Evolutionary conservation across 2,113 vertebrate genomes (phyloP).

Genomic region (Megaleporinus macrocephalus): DNA sequence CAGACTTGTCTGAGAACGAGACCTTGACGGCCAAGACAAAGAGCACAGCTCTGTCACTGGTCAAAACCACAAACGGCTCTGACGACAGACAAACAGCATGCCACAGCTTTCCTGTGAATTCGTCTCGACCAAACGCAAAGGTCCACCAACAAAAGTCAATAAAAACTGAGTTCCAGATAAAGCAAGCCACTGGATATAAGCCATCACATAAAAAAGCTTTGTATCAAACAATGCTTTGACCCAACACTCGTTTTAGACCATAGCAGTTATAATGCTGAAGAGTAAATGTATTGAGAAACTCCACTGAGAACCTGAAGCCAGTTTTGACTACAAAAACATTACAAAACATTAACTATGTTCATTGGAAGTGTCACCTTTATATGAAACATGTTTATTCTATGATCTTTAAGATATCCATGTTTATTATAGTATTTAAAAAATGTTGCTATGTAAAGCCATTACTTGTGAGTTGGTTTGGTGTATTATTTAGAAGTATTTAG

Average conservation of each 20-base stretch:
- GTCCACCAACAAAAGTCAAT: background rate
- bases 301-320: too few species aligned
- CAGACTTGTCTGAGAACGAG: constrained; percentile 34
- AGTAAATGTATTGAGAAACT: too few species aligned
- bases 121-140: constrained; percentile 1
- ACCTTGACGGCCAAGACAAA: constrained; percentile 36
- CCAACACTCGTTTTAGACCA: background rate
- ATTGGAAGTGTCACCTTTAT: background rate
- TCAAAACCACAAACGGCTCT: constrained; percentile 48
- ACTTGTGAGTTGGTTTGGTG: background rate
- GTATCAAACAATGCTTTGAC: background rate
- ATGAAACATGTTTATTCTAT: background rate
- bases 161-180: background rate
- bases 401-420: background rate
- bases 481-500: too few species aligned
- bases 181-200: background rate
- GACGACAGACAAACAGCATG: constrained; percentile 24
- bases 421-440: background rate
- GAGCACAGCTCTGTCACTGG: constrained; percentile 30
- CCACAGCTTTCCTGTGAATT: constrained; percentile 28
- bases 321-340: too few species aligned
- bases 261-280: too few species aligned
- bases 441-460: background rate
- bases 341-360: too few species aligned
- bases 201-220: background rate